Evolutionary conservation across 2,113 vertebrate species (phyloP).

Genomic region (Pelodiscus sinensis): DNA sequence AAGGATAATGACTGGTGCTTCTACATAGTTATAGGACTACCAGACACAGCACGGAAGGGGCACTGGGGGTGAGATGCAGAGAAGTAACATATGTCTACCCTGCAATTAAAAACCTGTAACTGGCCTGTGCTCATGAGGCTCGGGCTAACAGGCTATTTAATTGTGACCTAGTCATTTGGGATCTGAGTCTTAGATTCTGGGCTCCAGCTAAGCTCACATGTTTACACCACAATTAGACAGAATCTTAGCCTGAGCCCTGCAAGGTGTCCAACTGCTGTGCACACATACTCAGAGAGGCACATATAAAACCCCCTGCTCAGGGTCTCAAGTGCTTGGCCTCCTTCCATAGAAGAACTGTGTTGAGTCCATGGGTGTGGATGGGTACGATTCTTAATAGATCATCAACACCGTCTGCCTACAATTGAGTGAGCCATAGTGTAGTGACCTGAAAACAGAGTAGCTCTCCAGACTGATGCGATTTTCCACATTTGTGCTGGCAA

Average conservation of each 20-base stretch:
- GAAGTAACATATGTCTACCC: not conserved
- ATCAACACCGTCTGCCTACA: not conserved
- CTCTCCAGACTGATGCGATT: not conserved
- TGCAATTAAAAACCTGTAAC: not conserved
- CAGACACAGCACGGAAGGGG: not conserved
- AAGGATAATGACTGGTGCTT: not conserved
- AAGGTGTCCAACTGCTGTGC: too few species aligned
- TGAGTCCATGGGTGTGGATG: not conserved
- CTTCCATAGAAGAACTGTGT: not conserved
- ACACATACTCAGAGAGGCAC: not conserved
- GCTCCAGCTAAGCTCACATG: not conserved
- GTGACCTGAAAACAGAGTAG: not conserved
- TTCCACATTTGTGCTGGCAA: not conserved
- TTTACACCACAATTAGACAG: not conserved
- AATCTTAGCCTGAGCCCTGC: too few species aligned
- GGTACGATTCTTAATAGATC: not conserved
- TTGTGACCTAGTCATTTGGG: not conserved
- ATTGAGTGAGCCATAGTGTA: not conserved
- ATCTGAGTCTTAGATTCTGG: too few species aligned
- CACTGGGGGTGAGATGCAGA: too few species aligned
- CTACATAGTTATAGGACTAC: not conserved
- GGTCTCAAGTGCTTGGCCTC: not conserved
- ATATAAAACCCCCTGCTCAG: not conserved
- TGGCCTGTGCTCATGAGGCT: not conserved
- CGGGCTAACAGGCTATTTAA: not conserved